These are phyloP conservation scores for Tachycineta bicolor DNA, from an alignment of 2,113 vertebrate genomes.

Conservation along the genomic window DNA sequence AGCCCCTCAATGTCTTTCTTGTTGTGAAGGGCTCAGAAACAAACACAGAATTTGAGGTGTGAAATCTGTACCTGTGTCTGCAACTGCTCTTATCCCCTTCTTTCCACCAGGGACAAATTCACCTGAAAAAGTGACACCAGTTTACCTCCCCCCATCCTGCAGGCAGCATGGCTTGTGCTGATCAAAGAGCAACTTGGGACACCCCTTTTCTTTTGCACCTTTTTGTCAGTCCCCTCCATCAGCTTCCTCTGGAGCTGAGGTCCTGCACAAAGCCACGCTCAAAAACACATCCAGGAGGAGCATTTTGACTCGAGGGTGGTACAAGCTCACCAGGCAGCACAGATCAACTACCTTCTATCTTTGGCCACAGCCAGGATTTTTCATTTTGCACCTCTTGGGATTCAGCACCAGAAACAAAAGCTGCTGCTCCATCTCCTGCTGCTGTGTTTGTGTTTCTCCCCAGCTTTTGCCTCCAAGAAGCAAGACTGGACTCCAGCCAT, in stretches of 20 bases:
- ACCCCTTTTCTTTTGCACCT: background rate
- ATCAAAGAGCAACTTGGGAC: background rate
- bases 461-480: background rate
- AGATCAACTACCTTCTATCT: background rate
- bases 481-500: background rate
- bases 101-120: background rate
- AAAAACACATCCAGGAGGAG: background rate
- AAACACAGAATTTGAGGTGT: background rate
- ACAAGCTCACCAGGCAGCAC: background rate
- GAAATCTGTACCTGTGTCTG: background rate
- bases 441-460: background rate
- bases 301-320: background rate
- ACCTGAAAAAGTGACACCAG: background rate
- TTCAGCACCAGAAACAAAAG: background rate
- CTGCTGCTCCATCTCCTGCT: background rate
- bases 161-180: rapidly evolving
- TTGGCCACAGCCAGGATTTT: background rate
- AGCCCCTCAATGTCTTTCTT: background rate
- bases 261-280: background rate
- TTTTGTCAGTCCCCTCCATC: background rate
- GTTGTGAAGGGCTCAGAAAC: background rate
- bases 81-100: background rate
- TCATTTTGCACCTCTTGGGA: background rate
- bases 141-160: rapidly evolving
- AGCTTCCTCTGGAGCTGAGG: background rate